A percentile compares a stretch with the other conserved stretches of the same genome.
phyloP scores from a whole-genome alignment of 2,797 vertebrate genomes.

The Dipus sagitta region DNA sequence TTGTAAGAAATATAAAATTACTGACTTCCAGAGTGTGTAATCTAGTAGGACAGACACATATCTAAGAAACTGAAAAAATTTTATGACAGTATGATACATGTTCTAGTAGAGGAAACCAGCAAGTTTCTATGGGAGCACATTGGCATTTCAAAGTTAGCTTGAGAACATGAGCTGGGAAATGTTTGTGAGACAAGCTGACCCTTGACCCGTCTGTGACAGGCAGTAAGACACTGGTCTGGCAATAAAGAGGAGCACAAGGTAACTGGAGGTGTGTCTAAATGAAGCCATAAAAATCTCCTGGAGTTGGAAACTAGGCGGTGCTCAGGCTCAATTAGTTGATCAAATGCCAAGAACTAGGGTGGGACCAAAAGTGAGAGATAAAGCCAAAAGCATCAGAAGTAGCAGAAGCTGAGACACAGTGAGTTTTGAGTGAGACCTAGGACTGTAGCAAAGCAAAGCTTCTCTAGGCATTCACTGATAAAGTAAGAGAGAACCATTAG shows the following conservation, averaged over 20 bases:
- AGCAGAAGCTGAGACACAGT: conserved; percentile 15
- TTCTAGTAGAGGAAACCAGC: conserved; percentile 14
- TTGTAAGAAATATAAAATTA: conserved; percentile 47
- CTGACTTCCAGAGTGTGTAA: conserved; percentile 28
- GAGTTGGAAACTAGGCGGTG: conserved; percentile 29
- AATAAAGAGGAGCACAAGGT: background rate
- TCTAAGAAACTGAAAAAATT: conserved; percentile 45
- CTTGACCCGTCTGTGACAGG: conserved; percentile 16
- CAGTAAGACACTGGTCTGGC: background rate
- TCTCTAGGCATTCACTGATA: background rate
- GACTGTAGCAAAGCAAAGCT: background rate
- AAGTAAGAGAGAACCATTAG: background rate
- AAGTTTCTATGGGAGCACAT: conserved; percentile 7
- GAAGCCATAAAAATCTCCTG: conserved; percentile 33
- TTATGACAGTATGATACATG: conserved; percentile 8
- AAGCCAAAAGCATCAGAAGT: background rate
- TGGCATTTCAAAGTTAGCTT: conserved; percentile 48
- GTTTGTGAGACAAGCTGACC: conserved; percentile 55
- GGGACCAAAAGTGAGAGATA: background rate
- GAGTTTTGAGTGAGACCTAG: conserved; percentile 1
- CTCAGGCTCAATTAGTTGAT: conserved; percentile 43
- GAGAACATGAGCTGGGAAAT: conserved; percentile 52
- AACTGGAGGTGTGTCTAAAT: conserved; percentile 39
- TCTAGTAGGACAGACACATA: background rate
- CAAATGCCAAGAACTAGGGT: conserved; percentile 60